Percentiles rank a stretch among this genome's conserved stretches.
Conservation (phyloP, 2,113 vertebrate genomes). For the Hemiscyllium ocellatum region DNA sequence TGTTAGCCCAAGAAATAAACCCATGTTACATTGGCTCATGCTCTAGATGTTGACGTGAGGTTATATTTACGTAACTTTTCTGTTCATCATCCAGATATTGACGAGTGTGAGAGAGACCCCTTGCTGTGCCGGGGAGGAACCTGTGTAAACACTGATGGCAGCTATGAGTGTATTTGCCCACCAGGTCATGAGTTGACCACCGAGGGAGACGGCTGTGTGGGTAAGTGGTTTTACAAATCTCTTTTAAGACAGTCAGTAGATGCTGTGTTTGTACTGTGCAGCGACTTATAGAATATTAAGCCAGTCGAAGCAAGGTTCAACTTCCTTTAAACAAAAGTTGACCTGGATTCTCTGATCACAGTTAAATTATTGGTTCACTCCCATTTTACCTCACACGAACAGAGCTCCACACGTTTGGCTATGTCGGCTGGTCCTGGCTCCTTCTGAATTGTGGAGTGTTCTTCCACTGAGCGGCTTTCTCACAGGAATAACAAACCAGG, state of each 20-base stretch:
- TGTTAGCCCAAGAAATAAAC: neutral
- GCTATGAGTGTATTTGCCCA: slow-evolving; percentile 81
- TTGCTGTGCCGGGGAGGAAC: slow-evolving; percentile 77
- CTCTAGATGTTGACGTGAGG: no score
- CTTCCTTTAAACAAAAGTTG: neutral
- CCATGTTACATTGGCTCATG: neutral
- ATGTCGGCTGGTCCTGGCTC: no score
- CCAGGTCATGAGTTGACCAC: slow-evolving; percentile 66
- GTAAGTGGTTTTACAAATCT: slow-evolving; percentile 48
- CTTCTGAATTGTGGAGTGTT: no score
- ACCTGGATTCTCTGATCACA: neutral
- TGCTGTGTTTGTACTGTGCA: neutral
- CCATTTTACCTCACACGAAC: no score
- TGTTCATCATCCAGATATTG: slow-evolving; percentile 62
- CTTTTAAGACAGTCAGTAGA: neutral
- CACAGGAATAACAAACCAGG: no score
- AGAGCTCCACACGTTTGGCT: no score
- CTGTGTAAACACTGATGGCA: slow-evolving; percentile 83
- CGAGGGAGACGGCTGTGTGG: slow-evolving; percentile 72
- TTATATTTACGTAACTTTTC: neutral
- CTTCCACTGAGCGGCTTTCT: no score
- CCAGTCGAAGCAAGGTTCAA: neutral
- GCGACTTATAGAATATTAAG: neutral
- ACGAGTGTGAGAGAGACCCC: slow-evolving; percentile 78
- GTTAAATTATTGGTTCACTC: no score